phyloP scores from a whole-genome alignment of 2,113 vertebrate genomes.

The Burhinus oedicnemus region DNA sequence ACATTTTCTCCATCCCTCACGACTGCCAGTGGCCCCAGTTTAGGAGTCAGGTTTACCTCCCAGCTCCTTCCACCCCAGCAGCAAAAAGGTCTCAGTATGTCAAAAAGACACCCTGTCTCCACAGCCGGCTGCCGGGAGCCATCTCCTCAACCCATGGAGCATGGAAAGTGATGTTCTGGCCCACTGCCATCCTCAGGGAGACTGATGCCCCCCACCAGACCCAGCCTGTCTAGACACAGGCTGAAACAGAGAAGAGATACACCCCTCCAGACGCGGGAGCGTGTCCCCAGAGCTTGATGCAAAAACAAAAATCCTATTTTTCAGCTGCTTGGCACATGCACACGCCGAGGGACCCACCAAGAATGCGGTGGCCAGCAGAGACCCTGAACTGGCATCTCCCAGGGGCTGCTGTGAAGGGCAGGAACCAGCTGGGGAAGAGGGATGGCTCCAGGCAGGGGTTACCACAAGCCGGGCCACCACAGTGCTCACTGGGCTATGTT shows the following conservation, averaged over 20 bases:
- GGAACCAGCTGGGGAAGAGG: background rate
- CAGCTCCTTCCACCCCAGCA: background rate
- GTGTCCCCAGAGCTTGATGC: background rate
- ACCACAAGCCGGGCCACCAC: background rate
- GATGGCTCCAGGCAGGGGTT: background rate
- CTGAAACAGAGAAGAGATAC: slow-evolving; percentile 5
- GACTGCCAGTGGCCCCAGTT: background rate
- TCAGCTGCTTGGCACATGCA: background rate
- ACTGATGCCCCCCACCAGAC: background rate
- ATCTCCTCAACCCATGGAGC: background rate
- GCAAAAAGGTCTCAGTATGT: background rate
- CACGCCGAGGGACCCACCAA: background rate
- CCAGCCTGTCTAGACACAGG: slow-evolving; percentile 16
- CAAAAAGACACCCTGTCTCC: background rate
- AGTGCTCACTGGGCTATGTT: background rate
- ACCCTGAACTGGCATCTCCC: background rate
- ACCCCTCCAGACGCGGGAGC: background rate
- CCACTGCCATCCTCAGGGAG: background rate
- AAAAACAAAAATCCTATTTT: background rate
- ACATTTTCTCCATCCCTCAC: background rate
- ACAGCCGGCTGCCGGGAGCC: background rate
- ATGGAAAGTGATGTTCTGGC: background rate
- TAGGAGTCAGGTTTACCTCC: background rate
- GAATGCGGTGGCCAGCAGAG: background rate
- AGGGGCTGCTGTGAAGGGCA: background rate